Evolutionary conservation across 1,140 invertebrate genomes (phyloP).

Genomic region (Cotesia chilonis): DNA sequence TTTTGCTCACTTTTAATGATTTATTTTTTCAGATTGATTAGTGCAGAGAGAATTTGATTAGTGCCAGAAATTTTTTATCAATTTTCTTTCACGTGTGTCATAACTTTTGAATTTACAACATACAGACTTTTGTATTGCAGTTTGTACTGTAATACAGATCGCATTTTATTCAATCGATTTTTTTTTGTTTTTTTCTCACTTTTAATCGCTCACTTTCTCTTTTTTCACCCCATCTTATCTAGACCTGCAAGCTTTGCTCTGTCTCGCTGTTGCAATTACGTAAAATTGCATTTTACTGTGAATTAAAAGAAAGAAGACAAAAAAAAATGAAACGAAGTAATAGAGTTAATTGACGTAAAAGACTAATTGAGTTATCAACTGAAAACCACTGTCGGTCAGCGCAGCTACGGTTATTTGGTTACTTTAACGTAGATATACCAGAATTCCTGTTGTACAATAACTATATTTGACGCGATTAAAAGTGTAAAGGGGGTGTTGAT

Average conservation of each 20-base stretch:
- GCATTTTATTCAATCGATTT: too few species aligned
- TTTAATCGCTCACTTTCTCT: conserved; percentile 44
- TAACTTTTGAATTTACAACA: too few species aligned
- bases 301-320: conserved; percentile 55
- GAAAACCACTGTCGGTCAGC: conserved; percentile 60
- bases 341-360: conserved; percentile 25
- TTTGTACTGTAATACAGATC: too few species aligned
- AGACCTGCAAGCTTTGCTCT: conserved; percentile 8
- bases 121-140: too few species aligned
- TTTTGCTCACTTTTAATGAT: too few species aligned
- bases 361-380: conserved; percentile 61
- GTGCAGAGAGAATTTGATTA: too few species aligned
- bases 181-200: conserved; percentile 42
- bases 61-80: too few species aligned
- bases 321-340: conserved; percentile 28
- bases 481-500: too few species aligned
- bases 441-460: conserved; percentile 7
- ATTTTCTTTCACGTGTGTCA: too few species aligned
- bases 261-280: conserved; percentile 53
- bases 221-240: conserved; percentile 28
- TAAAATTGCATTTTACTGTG: conserved; percentile 56
- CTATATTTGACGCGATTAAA: too few species aligned
- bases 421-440: conserved; percentile 51
- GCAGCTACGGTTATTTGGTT: conserved; percentile 46
- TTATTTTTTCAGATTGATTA: too few species aligned